A percentile compares a stretch with the other conserved stretches of the same genome.
phyloP scores from a whole-genome alignment of 1,140 invertebrate genomes.

The Megalopta genalis region DNA sequence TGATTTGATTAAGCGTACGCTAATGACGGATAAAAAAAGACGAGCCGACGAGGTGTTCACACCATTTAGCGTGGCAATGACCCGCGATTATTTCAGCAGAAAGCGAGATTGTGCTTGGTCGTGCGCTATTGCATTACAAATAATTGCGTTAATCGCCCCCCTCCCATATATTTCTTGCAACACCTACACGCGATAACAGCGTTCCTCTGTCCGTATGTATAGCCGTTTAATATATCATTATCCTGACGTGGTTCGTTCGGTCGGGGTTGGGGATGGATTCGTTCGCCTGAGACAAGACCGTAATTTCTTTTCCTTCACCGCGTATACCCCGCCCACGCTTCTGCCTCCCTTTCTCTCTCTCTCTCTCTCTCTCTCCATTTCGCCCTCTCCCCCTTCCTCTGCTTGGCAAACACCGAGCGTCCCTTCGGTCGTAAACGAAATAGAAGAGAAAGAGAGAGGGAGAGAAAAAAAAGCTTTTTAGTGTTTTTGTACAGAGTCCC shows the following conservation, averaged over 20 bases:
- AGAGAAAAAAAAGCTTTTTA: neutral
- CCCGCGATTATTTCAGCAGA: neutral
- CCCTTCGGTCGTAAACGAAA: slow-evolving; percentile 4
- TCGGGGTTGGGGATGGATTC: neutral
- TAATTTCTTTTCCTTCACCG: neutral
- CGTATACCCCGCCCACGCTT: neutral
- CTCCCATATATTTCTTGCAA: neutral
- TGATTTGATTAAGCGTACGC: no score
- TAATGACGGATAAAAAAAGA: neutral
- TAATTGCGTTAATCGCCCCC: slow-evolving; percentile 7
- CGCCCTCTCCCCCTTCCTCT: neutral
- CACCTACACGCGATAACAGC: slow-evolving; percentile 1
- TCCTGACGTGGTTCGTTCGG: neutral
- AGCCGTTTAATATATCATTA: slow-evolving; percentile 19
- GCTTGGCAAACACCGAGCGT: neutral
- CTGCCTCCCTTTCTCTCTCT: neutral
- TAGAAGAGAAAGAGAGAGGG: neutral
- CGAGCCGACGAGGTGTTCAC: neutral
- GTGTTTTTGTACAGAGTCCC: neutral
- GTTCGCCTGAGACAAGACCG: neutral
- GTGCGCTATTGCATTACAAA: neutral
- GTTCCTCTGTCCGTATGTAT: neutral
- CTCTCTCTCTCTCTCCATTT: neutral
- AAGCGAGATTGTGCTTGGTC: neutral
- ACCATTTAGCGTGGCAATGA: neutral